Evolutionary conservation across 2,888 invertebrate genomes (phyloP), one percentile per base, ranked within the genome.

Genomic region (Papilio demoleus): DNA sequence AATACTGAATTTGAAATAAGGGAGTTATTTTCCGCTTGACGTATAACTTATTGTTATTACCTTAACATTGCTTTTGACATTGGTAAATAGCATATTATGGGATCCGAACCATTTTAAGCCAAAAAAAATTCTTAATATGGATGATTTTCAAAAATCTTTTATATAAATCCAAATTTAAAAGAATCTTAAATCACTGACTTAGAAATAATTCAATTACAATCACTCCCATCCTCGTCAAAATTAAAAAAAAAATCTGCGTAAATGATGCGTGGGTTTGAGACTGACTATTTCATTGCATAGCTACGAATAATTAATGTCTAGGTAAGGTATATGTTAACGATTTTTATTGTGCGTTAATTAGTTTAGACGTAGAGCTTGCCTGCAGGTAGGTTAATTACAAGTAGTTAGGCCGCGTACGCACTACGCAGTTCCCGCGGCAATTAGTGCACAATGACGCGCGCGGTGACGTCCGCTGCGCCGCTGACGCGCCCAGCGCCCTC

Each of bases 1-100:
- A 47, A 60, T 38, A 38, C 38, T 31, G 50, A 59, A 60, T 62
- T 62, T n/a, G n/a, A 67, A 67, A 62, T 31, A 61, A 34, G 50
- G 14, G 50, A 38, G 53, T 62, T 67, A 56, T 62, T 62, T 62
- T 67, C 62, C 67, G 34, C 34, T 62, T 24, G 34, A 62, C 36
- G 17, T 67, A 53, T 40, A 61, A 5, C 12, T 27, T 12, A 22
- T 24, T 12, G 8, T 27, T 19, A 17, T 17, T 45, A 45, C 17
- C 19, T 45, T 8, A 17, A 42, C 42, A 42, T 42, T 38, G 36
- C 11, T 34, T 9, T 9, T 34, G 9, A 8, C 8, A 34, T 34
- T 34, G 34, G 5, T 36, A 36, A 36, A 36, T 36, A 36, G 12
- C 36, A 36, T 11, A 36, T 36, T 36, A 38, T 38, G 14, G 12